phyloP scores from a whole-genome alignment of 2,113 vertebrate genomes.

The Nanorana parkeri region DNA sequence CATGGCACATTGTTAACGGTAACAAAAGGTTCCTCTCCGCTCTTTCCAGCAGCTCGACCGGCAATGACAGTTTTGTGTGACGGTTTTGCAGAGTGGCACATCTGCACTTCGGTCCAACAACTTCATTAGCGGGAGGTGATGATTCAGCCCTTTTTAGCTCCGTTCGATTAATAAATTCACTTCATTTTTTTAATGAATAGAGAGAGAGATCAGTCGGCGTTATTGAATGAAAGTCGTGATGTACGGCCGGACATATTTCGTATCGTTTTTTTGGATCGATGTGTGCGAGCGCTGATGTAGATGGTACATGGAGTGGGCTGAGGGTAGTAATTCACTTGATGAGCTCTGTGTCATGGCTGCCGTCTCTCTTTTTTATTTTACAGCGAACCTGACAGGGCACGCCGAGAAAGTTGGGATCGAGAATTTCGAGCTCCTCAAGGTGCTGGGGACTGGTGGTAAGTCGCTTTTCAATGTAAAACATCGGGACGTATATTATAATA shows the following conservation, averaged over 20 bases:
- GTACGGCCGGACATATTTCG: neutral
- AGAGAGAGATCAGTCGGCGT: neutral
- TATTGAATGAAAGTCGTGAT: neutral
- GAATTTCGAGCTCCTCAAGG: slow-evolving; percentile 96
- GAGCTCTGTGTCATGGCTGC: neutral
- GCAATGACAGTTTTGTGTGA: too few relatives aligned
- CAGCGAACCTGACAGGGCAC: slow-evolving; percentile 96
- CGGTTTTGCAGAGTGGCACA: too few relatives aligned
- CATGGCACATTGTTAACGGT: too few relatives aligned
- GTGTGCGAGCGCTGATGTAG: neutral
- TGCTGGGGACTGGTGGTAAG: slow-evolving; percentile 97
- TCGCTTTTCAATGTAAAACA: too few relatives aligned
- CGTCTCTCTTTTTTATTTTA: slow-evolving; percentile 53
- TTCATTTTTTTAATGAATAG: neutral
- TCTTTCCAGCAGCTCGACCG: too few relatives aligned
- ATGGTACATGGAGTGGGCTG: neutral
- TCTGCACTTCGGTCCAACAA: neutral
- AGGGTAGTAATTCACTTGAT: neutral
- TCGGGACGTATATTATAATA: too few relatives aligned
- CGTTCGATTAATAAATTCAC: neutral
- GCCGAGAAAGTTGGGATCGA: slow-evolving; percentile 96
- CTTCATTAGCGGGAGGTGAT: neutral
- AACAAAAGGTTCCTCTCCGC: too few relatives aligned
- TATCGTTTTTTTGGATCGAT: neutral
- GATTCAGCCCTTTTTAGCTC: neutral